A percentile compares a stretch with the other conserved stretches of the same genome.
Conservation (phyloP, 2,797 vertebrate genomes). For the Premnoplex brunnescens region DNA sequence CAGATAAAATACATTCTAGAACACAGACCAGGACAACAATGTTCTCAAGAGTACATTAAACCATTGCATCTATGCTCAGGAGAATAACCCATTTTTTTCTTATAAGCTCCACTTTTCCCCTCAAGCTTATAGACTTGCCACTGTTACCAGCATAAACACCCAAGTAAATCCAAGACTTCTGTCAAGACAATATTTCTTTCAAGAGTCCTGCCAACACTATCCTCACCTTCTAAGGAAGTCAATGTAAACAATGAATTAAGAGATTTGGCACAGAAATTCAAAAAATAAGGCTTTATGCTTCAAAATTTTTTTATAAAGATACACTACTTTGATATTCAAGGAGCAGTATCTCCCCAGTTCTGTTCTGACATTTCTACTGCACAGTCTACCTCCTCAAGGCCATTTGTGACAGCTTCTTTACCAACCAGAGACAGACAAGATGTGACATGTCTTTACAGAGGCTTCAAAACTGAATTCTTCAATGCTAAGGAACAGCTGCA, state of each 20-base stretch:
- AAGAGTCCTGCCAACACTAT: neutral
- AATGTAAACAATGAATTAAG: neutral
- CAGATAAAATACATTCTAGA: neutral
- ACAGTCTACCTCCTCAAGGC: neutral
- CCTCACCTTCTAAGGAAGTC: neutral
- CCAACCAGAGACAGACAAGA: neutral
- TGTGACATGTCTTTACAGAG: neutral
- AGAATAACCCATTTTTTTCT: neutral
- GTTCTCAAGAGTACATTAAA: neutral
- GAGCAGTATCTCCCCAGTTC: neutral
- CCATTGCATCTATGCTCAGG: neutral
- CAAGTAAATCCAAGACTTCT: neutral
- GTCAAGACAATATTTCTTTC: neutral
- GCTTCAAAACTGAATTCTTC: neutral
- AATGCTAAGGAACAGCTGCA: neutral
- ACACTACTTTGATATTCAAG: neutral
- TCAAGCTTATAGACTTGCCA: neutral
- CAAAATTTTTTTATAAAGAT: neutral
- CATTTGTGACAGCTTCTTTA: slow-evolving; percentile 17
- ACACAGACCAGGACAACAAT: neutral
- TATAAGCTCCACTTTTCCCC: neutral
- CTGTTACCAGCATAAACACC: neutral
- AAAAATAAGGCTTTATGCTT: neutral
- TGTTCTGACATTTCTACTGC: neutral
- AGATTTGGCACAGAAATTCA: neutral